phyloP scores from a whole-genome alignment of 2,113 vertebrate genomes.

The Vanacampus margaritifer region DNA sequence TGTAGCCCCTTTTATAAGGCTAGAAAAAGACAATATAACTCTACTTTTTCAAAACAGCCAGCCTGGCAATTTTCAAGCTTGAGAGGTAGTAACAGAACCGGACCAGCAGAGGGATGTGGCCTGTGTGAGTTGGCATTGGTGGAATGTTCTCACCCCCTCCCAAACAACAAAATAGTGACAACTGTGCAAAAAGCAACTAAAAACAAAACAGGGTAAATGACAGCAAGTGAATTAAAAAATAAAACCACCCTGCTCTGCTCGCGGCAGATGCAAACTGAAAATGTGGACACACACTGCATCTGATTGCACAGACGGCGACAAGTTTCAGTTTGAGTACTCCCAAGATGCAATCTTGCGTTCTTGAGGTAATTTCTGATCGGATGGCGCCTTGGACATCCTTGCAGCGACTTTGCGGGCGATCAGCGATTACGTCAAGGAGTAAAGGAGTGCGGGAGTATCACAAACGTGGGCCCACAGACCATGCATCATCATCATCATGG shows the following conservation, averaged over 20 bases:
- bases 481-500: constrained; percentile 55
- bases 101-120: too few relatives aligned
- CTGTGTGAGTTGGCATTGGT: too few relatives aligned
- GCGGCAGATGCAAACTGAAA: constrained; percentile 55
- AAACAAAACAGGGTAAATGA: constrained; percentile 10
- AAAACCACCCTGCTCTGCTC: constrained; percentile 7
- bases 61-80: too few relatives aligned
- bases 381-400: background rate
- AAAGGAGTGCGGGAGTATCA: constrained; percentile 60
- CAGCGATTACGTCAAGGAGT: constrained; percentile 58
- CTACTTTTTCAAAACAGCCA: too few relatives aligned
- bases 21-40: too few relatives aligned
- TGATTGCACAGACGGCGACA: constrained; percentile 54
- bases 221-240: constrained; percentile 1
- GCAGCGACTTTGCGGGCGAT: constrained; percentile 26
- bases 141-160: constrained; percentile 41
- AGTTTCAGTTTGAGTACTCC: constrained; percentile 57
- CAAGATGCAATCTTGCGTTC: constrained; percentile 44
- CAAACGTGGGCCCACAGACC: constrained; percentile 51
- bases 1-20: too few relatives aligned
- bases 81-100: too few relatives aligned
- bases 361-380: constrained; percentile 61
- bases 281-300: constrained; percentile 50
- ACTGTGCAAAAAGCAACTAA: constrained; percentile 31
- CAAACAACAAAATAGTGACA: constrained; percentile 10